phyloP scores from a whole-genome alignment of 2,797 vertebrate genomes.

The Limnodromus scolopaceus region DNA sequence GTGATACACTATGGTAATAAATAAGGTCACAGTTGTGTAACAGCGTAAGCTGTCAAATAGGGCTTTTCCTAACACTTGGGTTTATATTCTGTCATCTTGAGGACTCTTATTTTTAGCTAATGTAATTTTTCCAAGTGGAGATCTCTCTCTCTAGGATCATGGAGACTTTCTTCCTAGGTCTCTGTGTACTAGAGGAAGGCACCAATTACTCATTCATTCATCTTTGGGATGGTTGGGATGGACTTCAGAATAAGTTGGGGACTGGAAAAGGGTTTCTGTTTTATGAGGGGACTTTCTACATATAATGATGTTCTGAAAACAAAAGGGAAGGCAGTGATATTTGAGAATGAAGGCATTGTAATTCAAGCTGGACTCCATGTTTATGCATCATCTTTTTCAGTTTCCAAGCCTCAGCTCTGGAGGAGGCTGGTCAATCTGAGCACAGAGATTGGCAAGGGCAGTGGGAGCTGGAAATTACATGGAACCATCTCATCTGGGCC shows the following conservation, averaged over 20 bases:
- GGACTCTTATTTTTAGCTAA: background rate
- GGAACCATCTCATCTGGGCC: background rate
- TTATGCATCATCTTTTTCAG: background rate
- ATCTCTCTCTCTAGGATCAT: background rate
- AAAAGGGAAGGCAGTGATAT: background rate
- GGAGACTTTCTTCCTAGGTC: background rate
- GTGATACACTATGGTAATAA: background rate
- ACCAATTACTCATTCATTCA: background rate
- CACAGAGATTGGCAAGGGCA: background rate
- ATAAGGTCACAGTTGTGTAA: background rate
- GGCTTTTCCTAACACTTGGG: background rate
- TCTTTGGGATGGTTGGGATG: background rate
- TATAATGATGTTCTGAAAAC: background rate
- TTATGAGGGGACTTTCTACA: background rate
- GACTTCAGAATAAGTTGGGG: background rate
- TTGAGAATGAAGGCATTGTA: background rate
- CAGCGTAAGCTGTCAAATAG: background rate
- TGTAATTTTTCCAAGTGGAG: background rate
- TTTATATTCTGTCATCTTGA: background rate
- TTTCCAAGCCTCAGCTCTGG: background rate
- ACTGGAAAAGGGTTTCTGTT: background rate
- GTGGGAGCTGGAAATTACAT: background rate
- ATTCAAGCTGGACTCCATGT: background rate
- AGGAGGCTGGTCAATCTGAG: background rate
- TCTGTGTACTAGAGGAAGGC: background rate